Evolutionary conservation across 2,797 vertebrate species (phyloP), one percentile per base, ranked within the genome.

Genomic region (Sparidentex hasta): DNA sequence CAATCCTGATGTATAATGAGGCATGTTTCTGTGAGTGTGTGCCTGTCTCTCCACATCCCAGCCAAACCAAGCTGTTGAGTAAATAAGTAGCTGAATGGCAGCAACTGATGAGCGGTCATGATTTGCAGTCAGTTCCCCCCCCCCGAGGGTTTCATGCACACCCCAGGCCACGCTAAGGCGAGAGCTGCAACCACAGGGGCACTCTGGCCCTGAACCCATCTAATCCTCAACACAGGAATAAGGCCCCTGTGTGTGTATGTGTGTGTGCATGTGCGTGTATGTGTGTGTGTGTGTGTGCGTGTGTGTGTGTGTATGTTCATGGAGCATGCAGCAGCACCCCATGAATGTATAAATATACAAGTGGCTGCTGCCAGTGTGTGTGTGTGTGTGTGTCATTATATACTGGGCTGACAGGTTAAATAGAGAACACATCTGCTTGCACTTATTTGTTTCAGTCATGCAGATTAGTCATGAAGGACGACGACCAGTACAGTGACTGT

Each of bases 261-360:
- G 62, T 67, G 41, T 54, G 87, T 59, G 65, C 69, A 70, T 33
- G 29, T 33, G 29, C 7, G 29, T 59, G 54, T 71, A 73, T 81
- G 79, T 85, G 83, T 87, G 78, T 76, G 76, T 66, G 74, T 63
- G 58, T 67, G 76, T 81, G 82, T 82, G 29, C 55, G 54, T 71
- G 75, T 81, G 79, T 85, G 83, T 87, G 78, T 76, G 76, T 66
- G 87, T 79, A 83, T 90, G 84, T 86, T 85, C 86, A 91, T 74
- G 67, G 81, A 84, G 65, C 59, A 72, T 66, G 78, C 66, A 88
- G 87, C 88, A 87, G 67, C 78, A 76, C 80, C 86, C 88, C 65
- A 88, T 90, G 87, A 92, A 94, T 88, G 88, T 90, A 94, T 94
- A 92, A 94, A 95, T 93, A 91, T 71, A 91, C 87, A 90, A 92